phyloP scores from a whole-genome alignment of 1,140 invertebrate species.

The Metopolophium dirhodum region DNA sequence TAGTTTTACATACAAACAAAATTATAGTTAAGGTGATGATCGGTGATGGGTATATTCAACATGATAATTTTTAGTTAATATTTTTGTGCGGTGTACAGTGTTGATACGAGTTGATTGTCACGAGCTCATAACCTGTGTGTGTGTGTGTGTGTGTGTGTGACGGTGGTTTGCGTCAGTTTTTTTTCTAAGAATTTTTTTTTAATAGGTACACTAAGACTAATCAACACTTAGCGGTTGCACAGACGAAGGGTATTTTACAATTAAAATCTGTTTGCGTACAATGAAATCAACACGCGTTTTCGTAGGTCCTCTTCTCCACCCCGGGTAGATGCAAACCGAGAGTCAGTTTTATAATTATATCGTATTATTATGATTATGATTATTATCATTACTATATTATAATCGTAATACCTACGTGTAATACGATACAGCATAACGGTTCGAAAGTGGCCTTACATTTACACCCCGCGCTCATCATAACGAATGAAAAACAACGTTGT shows the following conservation, averaged over 20 bases:
- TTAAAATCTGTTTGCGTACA: background rate
- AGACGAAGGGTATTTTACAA: background rate
- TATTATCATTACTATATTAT: background rate
- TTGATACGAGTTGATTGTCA: slow-evolving; percentile 16
- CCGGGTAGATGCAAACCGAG: background rate
- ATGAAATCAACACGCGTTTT: background rate
- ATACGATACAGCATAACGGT: background rate
- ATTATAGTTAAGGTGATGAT: background rate
- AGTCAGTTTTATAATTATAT: background rate
- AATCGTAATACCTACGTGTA: background rate
- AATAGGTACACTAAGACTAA: background rate
- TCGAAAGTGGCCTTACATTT: background rate
- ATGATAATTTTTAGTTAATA: background rate
- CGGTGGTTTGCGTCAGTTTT: background rate
- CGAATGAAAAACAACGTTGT: background rate
- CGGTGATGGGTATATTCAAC: background rate
- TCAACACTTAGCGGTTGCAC: background rate
- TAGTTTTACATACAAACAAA: background rate
- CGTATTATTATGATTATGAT: background rate
- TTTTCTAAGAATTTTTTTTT: background rate
- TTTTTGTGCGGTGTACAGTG: background rate
- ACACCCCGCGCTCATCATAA: background rate
- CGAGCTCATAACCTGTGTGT: slow-evolving; percentile 18
- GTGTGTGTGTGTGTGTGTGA: background rate
- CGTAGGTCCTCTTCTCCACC: background rate